phyloP scores from a whole-genome alignment of 2,797 vertebrate genomes.

The Harpagifer antarcticus region DNA sequence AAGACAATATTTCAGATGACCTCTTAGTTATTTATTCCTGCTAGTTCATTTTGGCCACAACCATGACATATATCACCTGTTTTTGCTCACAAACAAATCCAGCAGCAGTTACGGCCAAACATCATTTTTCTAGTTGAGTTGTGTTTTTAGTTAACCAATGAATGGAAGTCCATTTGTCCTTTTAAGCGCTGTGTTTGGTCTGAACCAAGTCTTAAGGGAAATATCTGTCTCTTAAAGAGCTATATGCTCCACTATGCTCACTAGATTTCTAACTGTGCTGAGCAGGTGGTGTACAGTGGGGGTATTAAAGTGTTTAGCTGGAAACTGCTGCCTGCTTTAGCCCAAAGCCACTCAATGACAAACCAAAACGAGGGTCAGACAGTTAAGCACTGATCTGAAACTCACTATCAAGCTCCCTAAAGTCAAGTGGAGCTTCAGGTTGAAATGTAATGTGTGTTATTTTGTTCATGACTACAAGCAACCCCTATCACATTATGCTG shows the following conservation, averaged over 20 bases:
- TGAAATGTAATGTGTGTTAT: too few species aligned
- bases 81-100: neutral
- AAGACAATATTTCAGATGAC: neutral
- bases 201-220: neutral
- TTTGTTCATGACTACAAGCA: too few species aligned
- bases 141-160: neutral
- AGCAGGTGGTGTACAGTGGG: neutral
- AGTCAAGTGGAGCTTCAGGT: neutral
- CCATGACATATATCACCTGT: neutral
- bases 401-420: neutral
- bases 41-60: too few species aligned
- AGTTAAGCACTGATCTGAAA: neutral
- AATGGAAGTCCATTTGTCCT: too few species aligned
- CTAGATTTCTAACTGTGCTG: neutral
- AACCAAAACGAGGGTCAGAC: neutral
- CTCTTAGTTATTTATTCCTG: neutral
- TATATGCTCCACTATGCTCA: neutral
- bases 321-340: neutral
- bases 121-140: neutral
- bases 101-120: neutral
- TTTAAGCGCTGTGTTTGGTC: neutral
- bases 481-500: neutral
- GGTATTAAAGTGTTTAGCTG: neutral
- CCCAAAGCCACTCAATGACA: neutral
- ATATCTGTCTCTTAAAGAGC: neutral